phyloP scores from a whole-genome alignment of 2,888 invertebrate species.

The Odontothrips loti region DNA sequence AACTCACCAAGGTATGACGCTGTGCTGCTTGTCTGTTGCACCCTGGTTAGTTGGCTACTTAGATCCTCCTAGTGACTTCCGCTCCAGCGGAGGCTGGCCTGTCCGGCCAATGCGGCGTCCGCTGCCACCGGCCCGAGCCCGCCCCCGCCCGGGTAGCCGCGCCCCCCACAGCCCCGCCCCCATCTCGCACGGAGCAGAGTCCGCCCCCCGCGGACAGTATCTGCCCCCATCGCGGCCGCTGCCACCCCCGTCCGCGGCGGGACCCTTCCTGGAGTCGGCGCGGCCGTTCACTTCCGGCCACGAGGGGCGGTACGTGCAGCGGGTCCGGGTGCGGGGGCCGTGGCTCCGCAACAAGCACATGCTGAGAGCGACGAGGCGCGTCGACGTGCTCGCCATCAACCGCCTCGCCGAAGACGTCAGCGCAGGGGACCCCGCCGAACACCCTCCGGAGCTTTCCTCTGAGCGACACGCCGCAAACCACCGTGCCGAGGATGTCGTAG shows the following conservation, averaged over 20 bases:
- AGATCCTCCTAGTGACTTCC: constrained; percentile 3
- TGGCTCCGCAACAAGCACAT: constrained; percentile 12
- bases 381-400: constrained; percentile 12
- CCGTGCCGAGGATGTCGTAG: too few relatives aligned
- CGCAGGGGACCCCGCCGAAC: background rate
- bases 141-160: background rate
- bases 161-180: background rate
- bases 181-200: background rate
- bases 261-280: background rate
- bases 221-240: background rate
- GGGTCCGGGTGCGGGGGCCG: background rate
- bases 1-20: too few relatives aligned
- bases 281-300: background rate
- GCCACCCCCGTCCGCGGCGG: background rate
- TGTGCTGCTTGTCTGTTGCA: background rate
- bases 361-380: background rate
- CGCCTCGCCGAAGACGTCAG: background rate
- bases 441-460: too few relatives aligned
- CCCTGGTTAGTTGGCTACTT: background rate
- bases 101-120: background rate
- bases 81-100: background rate
- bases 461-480: too few relatives aligned
- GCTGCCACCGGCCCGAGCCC: background rate
- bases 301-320: background rate
- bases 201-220: background rate